Conservation (phyloP, 2,113 vertebrate genomes). For the Paedocypris sp. region DNA sequence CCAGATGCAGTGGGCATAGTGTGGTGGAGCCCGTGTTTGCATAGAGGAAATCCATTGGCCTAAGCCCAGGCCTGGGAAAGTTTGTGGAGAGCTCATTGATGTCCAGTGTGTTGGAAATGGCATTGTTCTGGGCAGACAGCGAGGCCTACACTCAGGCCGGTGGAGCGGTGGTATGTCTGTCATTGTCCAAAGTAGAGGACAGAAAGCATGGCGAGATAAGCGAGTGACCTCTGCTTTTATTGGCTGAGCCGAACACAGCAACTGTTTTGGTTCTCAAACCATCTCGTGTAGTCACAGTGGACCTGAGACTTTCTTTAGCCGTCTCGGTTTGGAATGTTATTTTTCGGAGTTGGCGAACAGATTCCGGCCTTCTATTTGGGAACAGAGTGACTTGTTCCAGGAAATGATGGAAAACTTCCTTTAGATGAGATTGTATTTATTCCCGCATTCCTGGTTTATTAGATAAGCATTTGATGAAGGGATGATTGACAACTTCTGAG, state of each 20-base stretch:
- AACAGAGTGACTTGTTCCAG: conserved; percentile 11
- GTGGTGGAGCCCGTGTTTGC: conserved; percentile 46
- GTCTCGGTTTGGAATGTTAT: conserved; percentile 15
- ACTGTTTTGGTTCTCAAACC: background rate
- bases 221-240: background rate
- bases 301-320: conserved; percentile 24
- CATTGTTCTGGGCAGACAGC: conserved; percentile 54
- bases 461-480: conserved; percentile 29
- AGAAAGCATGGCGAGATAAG: conserved; percentile 39
- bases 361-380: conserved; percentile 24
- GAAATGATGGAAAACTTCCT: conserved; percentile 24
- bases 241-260: conserved; percentile 31
- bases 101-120: conserved; percentile 57
- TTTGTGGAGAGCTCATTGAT: conserved; percentile 56
- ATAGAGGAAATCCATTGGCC: conserved; percentile 57
- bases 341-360: conserved; percentile 9
- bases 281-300: background rate
- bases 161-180: conserved; percentile 36
- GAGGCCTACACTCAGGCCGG: conserved; percentile 39
- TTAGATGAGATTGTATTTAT: conserved; percentile 36
- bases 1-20: conserved; percentile 13
- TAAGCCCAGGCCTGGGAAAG: conserved; percentile 66
- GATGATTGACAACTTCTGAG: conserved; percentile 41
- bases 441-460: conserved; percentile 49
- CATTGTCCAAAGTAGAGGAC: conserved; percentile 39